phyloP scores from a whole-genome alignment of 1,140 invertebrate genomes.

The Sinella curviseta region DNA sequence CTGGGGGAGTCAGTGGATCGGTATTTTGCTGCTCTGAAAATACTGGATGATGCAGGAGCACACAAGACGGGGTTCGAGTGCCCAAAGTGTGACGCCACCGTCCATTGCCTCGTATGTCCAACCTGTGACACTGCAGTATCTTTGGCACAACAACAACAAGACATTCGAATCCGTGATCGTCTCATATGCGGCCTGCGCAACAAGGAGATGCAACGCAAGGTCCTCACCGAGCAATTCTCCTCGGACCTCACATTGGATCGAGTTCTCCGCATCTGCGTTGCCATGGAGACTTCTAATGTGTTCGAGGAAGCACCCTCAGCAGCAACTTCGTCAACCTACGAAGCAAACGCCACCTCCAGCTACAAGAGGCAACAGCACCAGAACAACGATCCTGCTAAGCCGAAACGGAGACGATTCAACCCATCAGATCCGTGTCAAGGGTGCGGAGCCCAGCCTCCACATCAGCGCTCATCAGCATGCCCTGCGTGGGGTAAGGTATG shows the following conservation, averaged over 20 bases:
- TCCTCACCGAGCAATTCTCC: neutral
- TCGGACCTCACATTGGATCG: neutral
- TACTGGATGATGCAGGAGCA: neutral
- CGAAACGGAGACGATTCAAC: neutral
- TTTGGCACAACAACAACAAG: neutral
- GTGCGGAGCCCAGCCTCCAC: neutral
- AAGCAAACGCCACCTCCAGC: neutral
- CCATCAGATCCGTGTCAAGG: neutral
- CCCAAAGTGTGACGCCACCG: neutral
- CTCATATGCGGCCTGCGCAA: neutral
- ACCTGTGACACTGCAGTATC: neutral
- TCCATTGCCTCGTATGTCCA: neutral
- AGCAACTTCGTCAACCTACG: neutral
- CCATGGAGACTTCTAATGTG: neutral
- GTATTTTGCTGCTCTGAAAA: slow-evolving; percentile 4
- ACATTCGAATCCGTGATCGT: neutral
- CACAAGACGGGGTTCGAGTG: neutral
- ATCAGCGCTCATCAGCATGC: neutral
- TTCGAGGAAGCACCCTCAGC: neutral
- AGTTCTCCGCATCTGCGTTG: neutral
- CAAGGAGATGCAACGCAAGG: neutral
- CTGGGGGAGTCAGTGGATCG: neutral
- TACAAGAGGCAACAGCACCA: neutral
- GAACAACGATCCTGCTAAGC: neutral
- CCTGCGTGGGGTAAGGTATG: neutral